Evolutionary conservation across 2,797 vertebrate species (phyloP).

Genomic region (Darevskia mixta): DNA sequence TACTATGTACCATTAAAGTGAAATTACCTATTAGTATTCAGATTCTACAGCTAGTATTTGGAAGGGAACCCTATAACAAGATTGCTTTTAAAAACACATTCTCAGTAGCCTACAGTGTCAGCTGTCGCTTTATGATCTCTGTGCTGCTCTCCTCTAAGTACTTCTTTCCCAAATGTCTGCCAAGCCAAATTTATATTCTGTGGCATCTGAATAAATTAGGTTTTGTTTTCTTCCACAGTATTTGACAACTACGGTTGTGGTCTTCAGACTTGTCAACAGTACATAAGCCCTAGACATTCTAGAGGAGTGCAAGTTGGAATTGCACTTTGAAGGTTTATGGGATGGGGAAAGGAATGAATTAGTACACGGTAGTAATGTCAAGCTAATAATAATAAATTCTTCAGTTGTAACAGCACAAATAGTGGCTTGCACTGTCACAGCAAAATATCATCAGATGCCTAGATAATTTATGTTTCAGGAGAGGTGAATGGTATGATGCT

Average conservation of each 20-base stretch:
- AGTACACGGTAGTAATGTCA: background rate
- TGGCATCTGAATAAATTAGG: slow-evolving; percentile 39
- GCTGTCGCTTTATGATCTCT: slow-evolving; percentile 32
- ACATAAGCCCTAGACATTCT: background rate
- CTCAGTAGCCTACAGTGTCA: slow-evolving; percentile 29
- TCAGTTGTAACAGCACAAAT: background rate
- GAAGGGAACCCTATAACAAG: slow-evolving; percentile 47
- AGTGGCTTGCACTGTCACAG: background rate
- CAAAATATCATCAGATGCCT: background rate
- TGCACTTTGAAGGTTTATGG: background rate
- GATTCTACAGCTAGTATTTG: slow-evolving; percentile 46
- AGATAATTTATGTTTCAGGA: background rate
- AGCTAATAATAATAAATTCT: background rate
- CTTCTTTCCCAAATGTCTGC: slow-evolving; percentile 39
- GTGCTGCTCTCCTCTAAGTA: slow-evolving; percentile 13
- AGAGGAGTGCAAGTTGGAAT: background rate
- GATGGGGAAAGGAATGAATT: background rate
- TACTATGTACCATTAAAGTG: background rate
- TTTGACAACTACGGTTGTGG: slow-evolving; percentile 44
- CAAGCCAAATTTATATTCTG: slow-evolving; percentile 37
- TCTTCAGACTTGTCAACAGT: slow-evolving; percentile 36
- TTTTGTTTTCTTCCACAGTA: slow-evolving; percentile 23
- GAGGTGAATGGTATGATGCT: background rate
- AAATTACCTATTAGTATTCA: slow-evolving; percentile 31
- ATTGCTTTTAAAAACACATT: slow-evolving; percentile 42